Evolutionary conservation across 2,797 vertebrate genomes (phyloP).

Genomic region (Enteromius argenteus): DNA sequence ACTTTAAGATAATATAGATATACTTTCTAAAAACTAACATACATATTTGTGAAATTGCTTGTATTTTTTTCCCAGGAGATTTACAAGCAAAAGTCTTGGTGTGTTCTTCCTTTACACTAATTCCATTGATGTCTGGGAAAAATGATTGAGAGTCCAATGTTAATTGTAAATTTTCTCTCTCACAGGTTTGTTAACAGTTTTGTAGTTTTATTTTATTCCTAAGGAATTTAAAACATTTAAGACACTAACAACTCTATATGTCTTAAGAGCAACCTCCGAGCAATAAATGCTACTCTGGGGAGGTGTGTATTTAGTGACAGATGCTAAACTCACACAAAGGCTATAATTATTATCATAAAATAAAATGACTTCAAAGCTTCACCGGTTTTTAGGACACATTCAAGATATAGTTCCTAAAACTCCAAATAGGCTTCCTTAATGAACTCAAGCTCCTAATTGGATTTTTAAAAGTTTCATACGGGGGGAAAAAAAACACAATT

Average conservation of each 20-base stretch:
- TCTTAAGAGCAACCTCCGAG: neutral
- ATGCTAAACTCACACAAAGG: slow-evolving; percentile 16
- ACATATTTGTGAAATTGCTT: neutral
- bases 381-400: slow-evolving; percentile 29
- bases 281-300: neutral
- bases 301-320: slow-evolving; percentile 9
- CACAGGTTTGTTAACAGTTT: neutral
- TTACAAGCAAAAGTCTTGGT: neutral
- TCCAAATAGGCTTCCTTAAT: slow-evolving; percentile 37
- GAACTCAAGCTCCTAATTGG: slow-evolving; percentile 40
- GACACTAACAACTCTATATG: neutral
- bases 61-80: neutral
- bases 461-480: slow-evolving; percentile 31
- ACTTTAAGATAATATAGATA: neutral
- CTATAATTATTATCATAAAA: slow-evolving; percentile 42
- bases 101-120: neutral
- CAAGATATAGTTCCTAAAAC: slow-evolving; percentile 36
- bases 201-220: neutral
- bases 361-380: slow-evolving; percentile 47
- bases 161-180: neutral
- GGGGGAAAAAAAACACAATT: slow-evolving; percentile 19
- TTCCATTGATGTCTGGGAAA: neutral
- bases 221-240: neutral
- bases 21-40: neutral
- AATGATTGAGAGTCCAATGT: neutral